Evolutionary conservation across 2,113 vertebrate species (phyloP), one percentile per base, ranked within the genome.

Genomic region (Myotis lucifugus): DNA sequence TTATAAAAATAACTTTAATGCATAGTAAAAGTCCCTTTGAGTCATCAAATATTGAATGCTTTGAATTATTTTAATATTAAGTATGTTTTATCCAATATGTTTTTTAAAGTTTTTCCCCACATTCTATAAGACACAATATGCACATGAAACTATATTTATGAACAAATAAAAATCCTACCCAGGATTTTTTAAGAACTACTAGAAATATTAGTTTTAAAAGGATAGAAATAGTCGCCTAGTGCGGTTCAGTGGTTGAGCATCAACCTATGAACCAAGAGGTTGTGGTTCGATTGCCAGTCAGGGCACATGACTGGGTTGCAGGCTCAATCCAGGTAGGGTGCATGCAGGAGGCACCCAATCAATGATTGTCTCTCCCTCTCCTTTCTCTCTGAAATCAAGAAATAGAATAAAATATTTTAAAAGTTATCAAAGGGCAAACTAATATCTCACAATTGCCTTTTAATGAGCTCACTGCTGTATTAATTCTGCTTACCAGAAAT

Each of bases 21-120:
- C 8, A 50, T 15, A 70, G 32, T 72, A 54, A 76, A 95, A 66
- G 17, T 67, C 37, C 29, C 32, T 73, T 37, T 59, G 23, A 82
- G 40, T 73, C 52, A 88, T 48, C 48, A 82, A 83, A 73, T 78
- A 78, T 15, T 54, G 11, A 89, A 19, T 74, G 21, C 17, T 77
- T 84, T 91, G 61, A 59, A 72, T 59, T 59, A 91, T 54, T 88
- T 97, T 90, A 91, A 70, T 34, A 56, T 29, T 21, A 74, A 78
- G 54, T 59, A 82, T 78, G 2, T 34, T 77, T 92, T 59, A 86
- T 48, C 64, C 12, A 72, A 56, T 69, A 78, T 48, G 40, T 4
- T 70, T 87, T 69, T 89, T 42, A 56, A 94, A 78, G 42, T 69
- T 27, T 29, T 25, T 32, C 17, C 29, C 37, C 7, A 76, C 1